Evolutionary conservation across 1,140 invertebrate species (phyloP).

Genomic region (Agrypnia vestita): DNA sequence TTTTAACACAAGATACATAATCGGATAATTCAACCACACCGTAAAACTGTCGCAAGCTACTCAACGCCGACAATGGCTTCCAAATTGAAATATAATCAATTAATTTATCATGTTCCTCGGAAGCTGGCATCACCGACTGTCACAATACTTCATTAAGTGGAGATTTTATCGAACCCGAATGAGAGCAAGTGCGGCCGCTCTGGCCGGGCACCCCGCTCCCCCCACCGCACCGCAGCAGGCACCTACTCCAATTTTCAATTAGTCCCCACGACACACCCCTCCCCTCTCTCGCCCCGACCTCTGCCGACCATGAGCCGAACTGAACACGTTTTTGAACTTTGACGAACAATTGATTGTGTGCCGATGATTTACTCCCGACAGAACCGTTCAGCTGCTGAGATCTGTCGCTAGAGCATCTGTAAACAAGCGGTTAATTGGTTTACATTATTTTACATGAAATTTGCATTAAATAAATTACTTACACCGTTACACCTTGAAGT

Average conservation of each 20-base stretch:
- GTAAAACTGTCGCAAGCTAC: background rate
- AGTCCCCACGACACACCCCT: slow-evolving; percentile 12
- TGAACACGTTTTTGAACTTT: slow-evolving; percentile 50
- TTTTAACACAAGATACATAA: background rate
- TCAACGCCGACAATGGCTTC: background rate
- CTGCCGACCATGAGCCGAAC: background rate
- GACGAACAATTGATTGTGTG: slow-evolving; percentile 48
- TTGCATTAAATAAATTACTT: no score
- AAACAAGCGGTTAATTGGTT: background rate
- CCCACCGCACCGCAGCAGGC: background rate
- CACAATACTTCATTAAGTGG: slow-evolving; percentile 35
- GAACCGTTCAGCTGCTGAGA: slow-evolving; percentile 22
- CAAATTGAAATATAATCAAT: slow-evolving; percentile 16
- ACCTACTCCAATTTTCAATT: slow-evolving; percentile 44
- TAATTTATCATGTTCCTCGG: slow-evolving; percentile 1
- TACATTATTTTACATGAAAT: no score
- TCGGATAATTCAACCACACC: background rate
- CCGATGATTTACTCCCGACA: slow-evolving; percentile 18
- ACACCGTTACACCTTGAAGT: no score
- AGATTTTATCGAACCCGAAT: slow-evolving; percentile 15
- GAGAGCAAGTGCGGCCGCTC: slow-evolving; percentile 17
- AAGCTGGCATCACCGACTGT: background rate
- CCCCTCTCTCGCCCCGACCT: background rate
- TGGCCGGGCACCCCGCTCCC: background rate
- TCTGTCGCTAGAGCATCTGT: slow-evolving; percentile 11